phyloP scores from a whole-genome alignment of 2,797 vertebrate genomes.

The Parambassis ranga region DNA sequence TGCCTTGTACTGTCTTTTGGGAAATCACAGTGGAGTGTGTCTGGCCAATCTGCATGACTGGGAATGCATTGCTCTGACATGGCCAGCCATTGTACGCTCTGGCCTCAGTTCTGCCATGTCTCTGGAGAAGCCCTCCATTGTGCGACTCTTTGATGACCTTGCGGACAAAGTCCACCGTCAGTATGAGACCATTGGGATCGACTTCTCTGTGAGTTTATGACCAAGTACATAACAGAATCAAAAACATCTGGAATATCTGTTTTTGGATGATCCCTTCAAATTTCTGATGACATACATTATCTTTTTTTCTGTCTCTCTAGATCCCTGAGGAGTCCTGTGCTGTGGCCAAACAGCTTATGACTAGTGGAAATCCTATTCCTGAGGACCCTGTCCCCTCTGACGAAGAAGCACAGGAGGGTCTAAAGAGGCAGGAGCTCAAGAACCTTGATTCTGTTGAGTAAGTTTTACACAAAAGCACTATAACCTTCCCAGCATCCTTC shows the following conservation, averaged over 20 bases:
- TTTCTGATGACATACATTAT: neutral
- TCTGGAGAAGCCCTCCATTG: slow-evolving; percentile 95
- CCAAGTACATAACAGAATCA: neutral
- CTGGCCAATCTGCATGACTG: slow-evolving; percentile 96
- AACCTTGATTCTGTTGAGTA: slow-evolving; percentile 87
- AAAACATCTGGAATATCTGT: neutral
- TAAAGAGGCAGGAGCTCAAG: slow-evolving; percentile 84
- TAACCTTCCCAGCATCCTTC: neutral
- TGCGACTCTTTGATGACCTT: slow-evolving; percentile 96
- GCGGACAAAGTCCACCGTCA: slow-evolving; percentile 97
- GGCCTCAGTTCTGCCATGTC: slow-evolving; percentile 96
- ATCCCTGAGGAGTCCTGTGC: slow-evolving; percentile 83
- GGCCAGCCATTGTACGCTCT: slow-evolving; percentile 93
- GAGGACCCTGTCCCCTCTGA: slow-evolving; percentile 70
- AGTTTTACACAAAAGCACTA: slow-evolving; percentile 46
- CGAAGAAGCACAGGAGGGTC: slow-evolving; percentile 81
- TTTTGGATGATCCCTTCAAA: too few species aligned
- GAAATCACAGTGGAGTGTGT: slow-evolving; percentile 91
- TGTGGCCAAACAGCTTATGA: slow-evolving; percentile 84
- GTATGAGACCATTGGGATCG: slow-evolving; percentile 94
- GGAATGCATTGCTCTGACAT: slow-evolving; percentile 94
- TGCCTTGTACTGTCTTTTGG: slow-evolving; percentile 96
- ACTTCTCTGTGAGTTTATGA: slow-evolving; percentile 87
- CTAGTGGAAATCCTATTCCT: slow-evolving; percentile 70
- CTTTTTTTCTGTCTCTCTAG: slow-evolving; percentile 62